Evolutionary conservation across 1,140 invertebrate genomes (phyloP).

Genomic region (Oncopeltus fasciatus): DNA sequence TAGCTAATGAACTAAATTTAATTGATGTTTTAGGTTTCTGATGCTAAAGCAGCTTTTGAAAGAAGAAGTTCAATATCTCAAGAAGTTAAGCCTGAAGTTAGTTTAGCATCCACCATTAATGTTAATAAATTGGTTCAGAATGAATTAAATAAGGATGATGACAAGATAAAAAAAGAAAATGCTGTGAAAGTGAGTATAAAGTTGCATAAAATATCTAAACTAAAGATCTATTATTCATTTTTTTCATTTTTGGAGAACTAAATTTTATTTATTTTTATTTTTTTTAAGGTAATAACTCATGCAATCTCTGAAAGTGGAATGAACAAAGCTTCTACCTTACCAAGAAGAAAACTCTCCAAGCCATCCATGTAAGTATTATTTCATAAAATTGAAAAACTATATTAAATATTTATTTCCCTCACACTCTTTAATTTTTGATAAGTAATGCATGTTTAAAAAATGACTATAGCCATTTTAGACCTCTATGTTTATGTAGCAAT

Average conservation of each 20-base stretch:
- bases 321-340: conserved; percentile 23
- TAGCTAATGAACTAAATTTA: no score
- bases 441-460: no score
- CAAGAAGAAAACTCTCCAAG: conserved; percentile 36
- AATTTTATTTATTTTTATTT: not conserved
- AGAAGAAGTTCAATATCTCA: conserved; percentile 42
- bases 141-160: conserved; percentile 35
- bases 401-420: no score
- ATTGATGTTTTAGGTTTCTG: conserved; percentile 26
- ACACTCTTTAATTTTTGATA: no score
- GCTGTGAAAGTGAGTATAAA: conserved; percentile 22
- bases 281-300: conserved; percentile 24
- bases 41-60: conserved; percentile 73
- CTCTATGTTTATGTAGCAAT: no score
- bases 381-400: no score
- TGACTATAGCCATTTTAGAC: no score
- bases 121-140: conserved; percentile 25
- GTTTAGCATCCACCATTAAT: conserved; percentile 25
- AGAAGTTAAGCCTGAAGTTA: conserved; percentile 16
- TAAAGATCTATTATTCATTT: not conserved
- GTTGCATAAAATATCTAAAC: no score
- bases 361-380: conserved; percentile 30
- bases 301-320: conserved; percentile 20
- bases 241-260: not conserved
- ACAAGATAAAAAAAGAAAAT: conserved; percentile 18